Base-by-base conservation (phyloP, 2,888 invertebrate species). In the Zele albiditarsus region DNA sequence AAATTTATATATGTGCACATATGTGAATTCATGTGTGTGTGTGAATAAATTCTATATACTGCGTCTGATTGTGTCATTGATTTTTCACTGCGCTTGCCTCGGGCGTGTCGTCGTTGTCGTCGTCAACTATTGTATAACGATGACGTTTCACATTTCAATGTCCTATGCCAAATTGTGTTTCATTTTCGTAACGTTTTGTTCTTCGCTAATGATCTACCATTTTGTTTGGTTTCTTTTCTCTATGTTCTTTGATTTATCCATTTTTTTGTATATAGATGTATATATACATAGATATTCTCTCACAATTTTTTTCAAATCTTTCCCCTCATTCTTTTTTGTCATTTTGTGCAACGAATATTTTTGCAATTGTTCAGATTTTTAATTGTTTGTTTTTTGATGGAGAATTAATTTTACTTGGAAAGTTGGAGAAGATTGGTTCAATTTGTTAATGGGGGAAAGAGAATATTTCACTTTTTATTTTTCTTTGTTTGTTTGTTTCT, bases 171-270 rank as follows among this genome's bases (percentile, higher is more conserved):
- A 57, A 57, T 58, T 69, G 20, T 31, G 20, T 57, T 69, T 57
- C 33, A 53, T 58, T 53, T 31, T 53, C 28, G 20, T 16, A 28
- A 57, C 20, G 58, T 57, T 57, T 57, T 57, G 53, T 58, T 38
- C 25, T 16, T 33, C 69, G 28, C 28, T 69, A 69, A 69, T 53
- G 31, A 69, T 69, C 69, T 10, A 27, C 46, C 25, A 46, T 67
- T 25, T 46, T 38, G 33, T 38, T 20, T 20, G n/a, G 23, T 4
- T 65, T 38, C 46, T 67, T 67, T 14, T 67, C 23, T 23, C 10
- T 23, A 5, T n/a, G n/a, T 33, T 33, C 12, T 33, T 33, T 23
- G 4, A n/a, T 53, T 10, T 42, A 14, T n/a, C n/a, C n/a, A 4
- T 33, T 33, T 8, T 33, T 33, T 33, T 33, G n/a, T n/a, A n/a